Conservation (phyloP, 2,113 vertebrate genomes). For the Trochalopteron elliotii region DNA sequence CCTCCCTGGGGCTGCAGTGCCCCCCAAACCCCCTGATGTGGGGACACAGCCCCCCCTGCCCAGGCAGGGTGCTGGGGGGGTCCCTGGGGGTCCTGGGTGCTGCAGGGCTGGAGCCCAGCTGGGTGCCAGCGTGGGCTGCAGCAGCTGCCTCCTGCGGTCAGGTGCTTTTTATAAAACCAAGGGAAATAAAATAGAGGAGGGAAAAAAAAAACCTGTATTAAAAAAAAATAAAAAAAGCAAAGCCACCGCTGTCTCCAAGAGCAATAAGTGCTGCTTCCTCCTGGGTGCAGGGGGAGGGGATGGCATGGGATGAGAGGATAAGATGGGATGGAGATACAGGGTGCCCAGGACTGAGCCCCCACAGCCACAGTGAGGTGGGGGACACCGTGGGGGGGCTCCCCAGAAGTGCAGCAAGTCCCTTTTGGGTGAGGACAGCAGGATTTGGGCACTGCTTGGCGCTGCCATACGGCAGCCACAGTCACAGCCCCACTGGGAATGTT, state of each 20-base stretch:
- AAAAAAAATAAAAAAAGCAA: background rate
- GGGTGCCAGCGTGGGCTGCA: background rate
- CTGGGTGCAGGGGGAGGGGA: background rate
- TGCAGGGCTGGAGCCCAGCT: background rate
- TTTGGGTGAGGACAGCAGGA: background rate
- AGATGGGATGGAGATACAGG: background rate
- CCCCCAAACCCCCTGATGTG: rapidly evolving
- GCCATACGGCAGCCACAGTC: rapidly evolving
- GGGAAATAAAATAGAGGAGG: background rate
- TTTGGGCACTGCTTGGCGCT: rapidly evolving
- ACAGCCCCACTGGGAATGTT: rapidly evolving
- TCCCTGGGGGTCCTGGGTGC: background rate
- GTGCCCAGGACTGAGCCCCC: background rate
- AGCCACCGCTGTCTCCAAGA: background rate
- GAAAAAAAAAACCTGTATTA: background rate
- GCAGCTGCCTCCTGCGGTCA: conserved; percentile 58
- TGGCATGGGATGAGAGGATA: background rate
- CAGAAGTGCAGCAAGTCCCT: background rate
- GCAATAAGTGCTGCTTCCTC: conserved; percentile 35
- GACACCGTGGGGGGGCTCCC: background rate
- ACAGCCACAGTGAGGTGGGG: background rate
- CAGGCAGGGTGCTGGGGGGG: rapidly evolving
- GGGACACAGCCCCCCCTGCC: background rate
- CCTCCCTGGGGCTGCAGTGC: rapidly evolving
- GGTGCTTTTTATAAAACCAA: conserved; percentile 56